Percentiles rank a stretch among this genome's conserved stretches.
phyloP scores from a whole-genome alignment of 2,113 vertebrate genomes.

The Echinops telfairi region DNA sequence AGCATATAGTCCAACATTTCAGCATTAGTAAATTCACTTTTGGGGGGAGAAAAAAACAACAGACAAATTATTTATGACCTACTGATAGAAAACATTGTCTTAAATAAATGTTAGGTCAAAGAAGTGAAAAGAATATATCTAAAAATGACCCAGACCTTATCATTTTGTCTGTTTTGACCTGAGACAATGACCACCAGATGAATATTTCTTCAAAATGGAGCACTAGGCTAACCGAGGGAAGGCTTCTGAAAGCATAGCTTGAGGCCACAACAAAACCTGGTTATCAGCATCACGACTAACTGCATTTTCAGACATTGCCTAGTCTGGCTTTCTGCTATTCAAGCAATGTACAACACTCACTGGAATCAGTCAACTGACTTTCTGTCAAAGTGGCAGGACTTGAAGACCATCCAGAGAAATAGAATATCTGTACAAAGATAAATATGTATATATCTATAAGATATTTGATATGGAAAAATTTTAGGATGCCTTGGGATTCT shows the following conservation, averaged over 20 bases:
- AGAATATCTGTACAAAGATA: background rate
- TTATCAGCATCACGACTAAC: slow-evolving; percentile 51
- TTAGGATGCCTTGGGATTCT: slow-evolving; percentile 11
- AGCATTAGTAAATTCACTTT: slow-evolving; percentile 25
- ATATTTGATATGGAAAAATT: slow-evolving; percentile 31
- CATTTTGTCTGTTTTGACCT: slow-evolving; percentile 36
- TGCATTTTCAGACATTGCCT: slow-evolving; percentile 57
- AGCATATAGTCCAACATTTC: slow-evolving; percentile 40
- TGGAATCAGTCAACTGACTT: slow-evolving; percentile 71
- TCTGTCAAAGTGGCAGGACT: slow-evolving; percentile 31
- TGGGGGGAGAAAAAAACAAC: background rate
- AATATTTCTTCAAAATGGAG: background rate
- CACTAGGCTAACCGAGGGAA: slow-evolving; percentile 59
- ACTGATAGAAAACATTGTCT: slow-evolving; percentile 37
- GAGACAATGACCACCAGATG: background rate
- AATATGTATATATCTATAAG: background rate
- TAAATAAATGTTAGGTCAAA: slow-evolving; percentile 56
- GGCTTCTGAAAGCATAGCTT: background rate
- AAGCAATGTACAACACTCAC: slow-evolving; percentile 63
- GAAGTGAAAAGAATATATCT: slow-evolving; percentile 11
- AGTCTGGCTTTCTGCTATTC: slow-evolving; percentile 65
- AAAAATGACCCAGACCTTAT: slow-evolving; percentile 25
- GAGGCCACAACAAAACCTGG: slow-evolving; percentile 63
- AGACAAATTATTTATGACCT: slow-evolving; percentile 16
- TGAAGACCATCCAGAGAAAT: slow-evolving; percentile 30